These are phyloP conservation scores for Siphlonurus alternatus DNA, from an alignment of 2,888 invertebrate species.

Conservation along the genomic window DNA sequence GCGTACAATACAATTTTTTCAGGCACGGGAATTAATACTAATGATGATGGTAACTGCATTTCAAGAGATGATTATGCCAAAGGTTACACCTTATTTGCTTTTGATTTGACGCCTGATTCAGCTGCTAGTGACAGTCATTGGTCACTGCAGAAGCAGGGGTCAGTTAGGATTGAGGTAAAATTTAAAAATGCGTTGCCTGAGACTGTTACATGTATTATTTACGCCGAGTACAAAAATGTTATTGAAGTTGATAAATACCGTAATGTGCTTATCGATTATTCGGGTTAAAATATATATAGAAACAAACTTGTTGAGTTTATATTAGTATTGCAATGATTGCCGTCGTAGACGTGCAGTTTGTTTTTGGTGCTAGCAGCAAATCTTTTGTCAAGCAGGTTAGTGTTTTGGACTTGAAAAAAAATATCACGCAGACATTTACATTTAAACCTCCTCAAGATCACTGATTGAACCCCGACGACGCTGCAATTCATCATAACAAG, in stretches of 20 bases:
- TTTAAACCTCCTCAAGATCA: background rate
- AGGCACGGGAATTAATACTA: slow-evolving; percentile 14
- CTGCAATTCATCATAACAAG: background rate
- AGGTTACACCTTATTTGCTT: slow-evolving; percentile 16
- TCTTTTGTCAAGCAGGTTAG: background rate
- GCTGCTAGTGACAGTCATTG: slow-evolving; percentile 11
- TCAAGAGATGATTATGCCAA: slow-evolving; percentile 11
- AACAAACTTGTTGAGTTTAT: background rate
- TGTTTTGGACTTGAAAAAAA: background rate
- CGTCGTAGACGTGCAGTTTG: background rate
- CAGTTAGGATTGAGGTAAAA: slow-evolving; percentile 16
- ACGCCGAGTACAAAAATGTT: slow-evolving; percentile 19
- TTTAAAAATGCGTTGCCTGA: slow-evolving; percentile 14
- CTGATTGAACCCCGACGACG: background rate
- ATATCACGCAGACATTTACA: background rate
- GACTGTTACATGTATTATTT: slow-evolving; percentile 17
- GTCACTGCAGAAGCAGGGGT: slow-evolving; percentile 14
- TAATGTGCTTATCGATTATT: background rate
- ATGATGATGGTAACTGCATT: slow-evolving; percentile 15
- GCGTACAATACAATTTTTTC: slow-evolving; percentile 18
- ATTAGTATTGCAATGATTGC: background rate
- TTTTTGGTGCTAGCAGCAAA: background rate
- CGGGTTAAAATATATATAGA: background rate
- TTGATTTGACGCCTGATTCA: slow-evolving; percentile 18
- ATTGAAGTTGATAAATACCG: slow-evolving; percentile 18